Evolutionary conservation across 2,113 vertebrate species (phyloP), one percentile per base, ranked within the genome.

Genomic region (Saccopteryx bilineata): DNA sequence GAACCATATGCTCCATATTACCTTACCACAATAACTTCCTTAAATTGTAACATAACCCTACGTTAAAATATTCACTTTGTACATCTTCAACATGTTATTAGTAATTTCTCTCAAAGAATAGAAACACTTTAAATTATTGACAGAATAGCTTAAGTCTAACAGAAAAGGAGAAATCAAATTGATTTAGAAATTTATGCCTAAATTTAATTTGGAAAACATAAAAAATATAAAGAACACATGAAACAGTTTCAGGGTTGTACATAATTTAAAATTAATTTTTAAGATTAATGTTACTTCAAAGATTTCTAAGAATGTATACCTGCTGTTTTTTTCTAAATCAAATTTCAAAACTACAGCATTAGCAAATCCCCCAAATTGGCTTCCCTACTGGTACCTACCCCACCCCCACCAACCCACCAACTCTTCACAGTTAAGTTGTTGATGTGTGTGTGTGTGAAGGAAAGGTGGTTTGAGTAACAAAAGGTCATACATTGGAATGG

Each of bases 151-250:
- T 52, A 90, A 91, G 31, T 66, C 74, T 80, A 61, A 87, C 31
- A 93, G 78, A 95, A 86, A 90, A 95, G 52, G 66, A 92, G 48
- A 96, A 86, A 60, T 82, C n/a, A 78, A 93, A 76, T 10, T 28
- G n/a, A 71, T n/a, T 61, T 95, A 75, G 85, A 92, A 97, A 96
- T 7, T 54, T 54, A 66, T 72, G 10, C 21, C 79, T 92, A 93
- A 72, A 86, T 95, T 96, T 94, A 95, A 94, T 86, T 86, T 79
- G 46, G 65, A 83, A 92, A 95, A 90, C 26, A 89, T 79, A 7
- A 80, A 61, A 54, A 91, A 83, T 75, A 95, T 66, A 91, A 93
- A 88, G 17, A 96, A 87, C 33, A 56, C 15, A 79, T 48, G 33
- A 96, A 95, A 82, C 54, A 90, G 90, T 69, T 78, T 48, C 48